Evolutionary conservation across 2,797 vertebrate species (phyloP), one percentile per base, ranked within the genome.

Genomic region (Takifugu ocellatus): DNA sequence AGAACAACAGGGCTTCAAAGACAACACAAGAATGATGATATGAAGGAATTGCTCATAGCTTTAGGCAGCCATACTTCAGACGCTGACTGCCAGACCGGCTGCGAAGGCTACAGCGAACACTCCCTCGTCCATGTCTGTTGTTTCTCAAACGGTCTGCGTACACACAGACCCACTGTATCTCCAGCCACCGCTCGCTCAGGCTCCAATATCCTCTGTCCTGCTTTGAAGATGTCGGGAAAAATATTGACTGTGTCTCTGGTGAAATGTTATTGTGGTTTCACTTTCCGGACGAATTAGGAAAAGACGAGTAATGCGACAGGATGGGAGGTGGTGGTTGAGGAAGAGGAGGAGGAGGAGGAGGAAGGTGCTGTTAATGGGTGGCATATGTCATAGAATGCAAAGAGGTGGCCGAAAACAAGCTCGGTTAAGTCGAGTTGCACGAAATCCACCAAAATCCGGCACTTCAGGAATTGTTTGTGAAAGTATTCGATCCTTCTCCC

Each of bases 211-310:
- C 79, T 82, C 78, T 74, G 60, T 72, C 61, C 56, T 25, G 51
- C 84, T 87, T 88, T 85, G 87, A 89, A 89, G 83, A 87, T 71
- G 70, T 74, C 39, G 81, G 75, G 70, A 87, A 90, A 80, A 90
- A 91, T 88, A 90, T 88, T 90, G 86, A 89, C 84, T 36, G 71
- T 87, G 88, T 82, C 83, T 79, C 80, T 66, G 77, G 74, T 85
- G 75, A 88, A 82, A 87, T 85, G 79, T 84, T 90, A 79, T 86
- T 87, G 81, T 65, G 79, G 85, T 88, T 79, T 83, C 73, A 58
- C 65, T 80, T 81, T 81, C 78, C 63, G 63, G 82, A 81, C 63
- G 48, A 83, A 76, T 79, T 66, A 67, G 69, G 44, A 61, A 55
- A 78, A 73, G 21, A 27, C 24, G 39, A 51, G 58, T 51, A 43